These are phyloP conservation scores for Agriopis leucophaearia DNA, from an alignment of 2,888 invertebrate genomes.

Conservation along the genomic window DNA sequence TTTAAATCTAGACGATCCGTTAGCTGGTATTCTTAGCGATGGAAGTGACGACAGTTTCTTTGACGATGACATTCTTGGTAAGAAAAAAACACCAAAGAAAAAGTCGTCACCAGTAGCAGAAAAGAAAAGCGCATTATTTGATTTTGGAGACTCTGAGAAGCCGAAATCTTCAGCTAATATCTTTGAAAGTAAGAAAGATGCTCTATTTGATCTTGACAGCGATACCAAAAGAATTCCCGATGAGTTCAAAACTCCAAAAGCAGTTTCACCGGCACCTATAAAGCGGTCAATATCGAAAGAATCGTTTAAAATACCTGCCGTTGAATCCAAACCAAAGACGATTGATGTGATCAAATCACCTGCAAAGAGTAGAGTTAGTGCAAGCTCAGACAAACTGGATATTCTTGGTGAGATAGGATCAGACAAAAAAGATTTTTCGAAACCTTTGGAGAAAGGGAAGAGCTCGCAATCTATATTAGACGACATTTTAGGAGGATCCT, in stretches of 20 bases:
- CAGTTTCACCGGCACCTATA: constrained; percentile 60
- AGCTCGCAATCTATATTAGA: constrained; percentile 81
- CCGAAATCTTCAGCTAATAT: constrained; percentile 48
- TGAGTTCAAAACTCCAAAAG: constrained; percentile 50
- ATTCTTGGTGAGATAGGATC: constrained; percentile 63
- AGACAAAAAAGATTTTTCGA: constrained; percentile 61
- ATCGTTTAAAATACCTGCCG: constrained; percentile 58
- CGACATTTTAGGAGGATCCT: constrained; percentile 84
- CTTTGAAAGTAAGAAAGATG: constrained; percentile 56
- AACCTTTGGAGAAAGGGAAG: constrained; percentile 70
- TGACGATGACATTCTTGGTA: constrained; percentile 86
- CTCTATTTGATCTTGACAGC: constrained; percentile 58
- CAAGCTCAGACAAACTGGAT: constrained; percentile 67
- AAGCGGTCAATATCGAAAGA: constrained; percentile 68
- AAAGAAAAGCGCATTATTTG: constrained; percentile 76
- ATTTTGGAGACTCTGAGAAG: constrained; percentile 64
- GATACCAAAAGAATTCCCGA: constrained; percentile 50
- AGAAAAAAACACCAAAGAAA: constrained; percentile 73
- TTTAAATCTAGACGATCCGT: constrained; percentile 88
- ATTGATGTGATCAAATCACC: constrained; percentile 63
- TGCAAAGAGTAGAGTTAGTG: constrained; percentile 62
- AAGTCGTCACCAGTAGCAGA: constrained; percentile 63
- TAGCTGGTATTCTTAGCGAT: constrained; percentile 89
- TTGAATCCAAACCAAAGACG: constrained; percentile 55
- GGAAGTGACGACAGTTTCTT: constrained; percentile 91